These are phyloP conservation scores for Falco punctatus DNA, from an alignment of 2,113 vertebrate species.

Conservation along the genomic window DNA sequence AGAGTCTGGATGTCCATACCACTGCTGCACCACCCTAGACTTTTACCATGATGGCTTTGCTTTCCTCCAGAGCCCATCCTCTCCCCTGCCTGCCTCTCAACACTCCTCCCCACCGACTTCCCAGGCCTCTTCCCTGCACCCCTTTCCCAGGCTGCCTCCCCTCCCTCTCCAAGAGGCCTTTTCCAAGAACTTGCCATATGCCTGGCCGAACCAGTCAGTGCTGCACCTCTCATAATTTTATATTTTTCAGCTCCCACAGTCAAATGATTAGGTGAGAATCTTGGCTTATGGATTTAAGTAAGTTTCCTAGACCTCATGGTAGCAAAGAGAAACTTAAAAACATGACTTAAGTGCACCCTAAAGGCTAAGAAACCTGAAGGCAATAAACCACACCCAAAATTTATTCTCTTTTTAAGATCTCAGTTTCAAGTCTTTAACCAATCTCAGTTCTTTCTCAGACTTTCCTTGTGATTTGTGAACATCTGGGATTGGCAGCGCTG, in stretches of 20 bases:
- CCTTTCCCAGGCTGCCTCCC: background rate
- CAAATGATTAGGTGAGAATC: constrained; percentile 65
- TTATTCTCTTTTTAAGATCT: constrained; percentile 19
- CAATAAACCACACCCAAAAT: constrained; percentile 55
- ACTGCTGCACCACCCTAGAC: background rate
- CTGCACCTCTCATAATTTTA: constrained; percentile 14
- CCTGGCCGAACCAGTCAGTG: constrained; percentile 1
- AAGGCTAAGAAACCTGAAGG: constrained; percentile 53
- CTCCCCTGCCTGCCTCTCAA: background rate
- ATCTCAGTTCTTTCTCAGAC: background rate
- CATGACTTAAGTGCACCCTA: constrained; percentile 42
- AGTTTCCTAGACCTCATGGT: constrained; percentile 56
- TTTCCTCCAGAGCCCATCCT: background rate
- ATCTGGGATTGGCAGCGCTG: constrained; percentile 26
- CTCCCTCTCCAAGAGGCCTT: background rate
- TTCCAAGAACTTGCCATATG: background rate
- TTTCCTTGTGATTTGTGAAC: constrained; percentile 19
- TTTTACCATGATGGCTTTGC: background rate
- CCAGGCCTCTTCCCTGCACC: background rate
- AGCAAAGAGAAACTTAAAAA: constrained; percentile 58
- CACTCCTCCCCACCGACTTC: background rate
- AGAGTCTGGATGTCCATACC: background rate
- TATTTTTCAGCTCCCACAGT: constrained; percentile 52
- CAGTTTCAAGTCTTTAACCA: constrained; percentile 6
- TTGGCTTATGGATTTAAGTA: constrained; percentile 49